phyloP scores from a whole-genome alignment of 2,797 vertebrate genomes.

The Otolemur crassicaudatus region DNA sequence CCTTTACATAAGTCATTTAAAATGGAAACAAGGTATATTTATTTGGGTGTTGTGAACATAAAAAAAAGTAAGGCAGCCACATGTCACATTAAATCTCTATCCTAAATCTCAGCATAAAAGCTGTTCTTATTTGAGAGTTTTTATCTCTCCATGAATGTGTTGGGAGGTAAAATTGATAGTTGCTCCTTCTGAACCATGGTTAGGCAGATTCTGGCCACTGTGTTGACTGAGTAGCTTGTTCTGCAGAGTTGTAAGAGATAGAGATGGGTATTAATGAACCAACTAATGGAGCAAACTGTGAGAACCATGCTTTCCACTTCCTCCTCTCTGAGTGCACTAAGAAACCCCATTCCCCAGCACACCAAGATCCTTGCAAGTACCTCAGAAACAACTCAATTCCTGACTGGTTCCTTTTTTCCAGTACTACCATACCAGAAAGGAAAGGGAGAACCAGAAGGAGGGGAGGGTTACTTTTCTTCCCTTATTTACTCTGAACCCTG shows the following conservation, averaged over 20 bases:
- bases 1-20: not conserved
- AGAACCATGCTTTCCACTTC: not conserved
- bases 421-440: not conserved
- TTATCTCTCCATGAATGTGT: not conserved
- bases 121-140: not conserved
- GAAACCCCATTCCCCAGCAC: not conserved
- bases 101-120: not conserved
- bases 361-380: not conserved
- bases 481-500: not conserved
- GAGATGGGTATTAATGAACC: not conserved
- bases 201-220: not conserved
- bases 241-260: not conserved
- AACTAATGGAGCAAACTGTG: not conserved
- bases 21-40: not conserved
- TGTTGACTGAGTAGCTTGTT: not conserved
- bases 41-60: not conserved
- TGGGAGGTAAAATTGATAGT: not conserved
- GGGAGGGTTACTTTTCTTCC: not conserved
- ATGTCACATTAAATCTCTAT: not conserved
- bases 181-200: not conserved
- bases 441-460: not conserved
- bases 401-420: not conserved
- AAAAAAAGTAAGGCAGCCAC: not conserved
- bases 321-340: not conserved
- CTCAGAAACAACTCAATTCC: not conserved